These are phyloP conservation scores for Etheostoma cragini DNA, from an alignment of 2,113 vertebrate genomes.

Conservation along the genomic window DNA sequence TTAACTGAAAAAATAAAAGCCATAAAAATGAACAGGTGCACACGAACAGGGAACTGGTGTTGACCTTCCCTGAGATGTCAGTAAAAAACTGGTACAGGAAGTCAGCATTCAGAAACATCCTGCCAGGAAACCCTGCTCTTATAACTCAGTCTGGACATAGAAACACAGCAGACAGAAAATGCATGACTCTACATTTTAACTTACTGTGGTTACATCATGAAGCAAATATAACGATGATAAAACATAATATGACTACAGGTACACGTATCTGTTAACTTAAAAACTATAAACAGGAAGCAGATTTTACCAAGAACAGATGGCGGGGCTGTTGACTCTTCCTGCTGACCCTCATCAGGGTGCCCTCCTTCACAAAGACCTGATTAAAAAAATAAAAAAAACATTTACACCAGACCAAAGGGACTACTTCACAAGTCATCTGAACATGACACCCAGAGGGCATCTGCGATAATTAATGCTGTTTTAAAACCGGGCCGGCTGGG, in stretches of 20 bases:
- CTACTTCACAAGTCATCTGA: conserved; percentile 19
- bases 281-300: conserved; percentile 42
- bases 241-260: neutral
- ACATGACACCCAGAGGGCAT: conserved; percentile 21
- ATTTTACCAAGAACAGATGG: conserved; percentile 95
- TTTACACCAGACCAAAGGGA: conserved; percentile 27
- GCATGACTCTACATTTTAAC: conserved; percentile 35
- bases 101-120: conserved; percentile 87
- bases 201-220: neutral
- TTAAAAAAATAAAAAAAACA: neutral
- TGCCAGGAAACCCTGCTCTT: conserved; percentile 84
- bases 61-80: conserved; percentile 80
- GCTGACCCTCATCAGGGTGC: conserved; percentile 94
- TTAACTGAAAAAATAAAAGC: neutral
- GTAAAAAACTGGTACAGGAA: conserved; percentile 83
- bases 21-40: conserved; percentile 19
- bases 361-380: conserved; percentile 97
- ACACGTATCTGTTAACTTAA: neutral
- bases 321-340: conserved; percentile 90
- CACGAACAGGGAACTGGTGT: conserved; percentile 34
- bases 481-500: conserved; percentile 40
- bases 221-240: neutral
- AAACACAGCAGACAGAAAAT: conserved; percentile 48
- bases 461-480: conserved; percentile 31
- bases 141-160: conserved; percentile 74